Evolutionary conservation across 1,140 invertebrate species (phyloP).

Genomic region (Nylanderia fulva): DNA sequence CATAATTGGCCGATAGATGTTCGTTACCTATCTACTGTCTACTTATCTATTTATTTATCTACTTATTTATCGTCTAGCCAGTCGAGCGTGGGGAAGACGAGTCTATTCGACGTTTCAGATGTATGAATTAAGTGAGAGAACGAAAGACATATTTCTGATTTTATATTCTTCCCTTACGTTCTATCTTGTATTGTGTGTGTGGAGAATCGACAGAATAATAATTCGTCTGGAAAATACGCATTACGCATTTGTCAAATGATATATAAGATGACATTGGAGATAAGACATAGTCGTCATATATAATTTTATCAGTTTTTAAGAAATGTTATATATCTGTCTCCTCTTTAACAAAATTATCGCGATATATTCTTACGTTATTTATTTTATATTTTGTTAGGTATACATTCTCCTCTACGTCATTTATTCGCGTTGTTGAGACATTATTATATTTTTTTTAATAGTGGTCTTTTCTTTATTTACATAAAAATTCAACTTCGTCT

Average conservation of each 20-base stretch:
- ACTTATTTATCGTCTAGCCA: constrained; percentile 52
- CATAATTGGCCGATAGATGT: constrained; percentile 43
- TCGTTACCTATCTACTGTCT: constrained; percentile 59
- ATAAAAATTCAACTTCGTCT: constrained; percentile 9
- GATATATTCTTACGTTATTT: constrained; percentile 3
- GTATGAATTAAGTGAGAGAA: constrained; percentile 23
- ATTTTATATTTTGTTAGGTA: not conserved
- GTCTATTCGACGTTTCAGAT: constrained; percentile 16
- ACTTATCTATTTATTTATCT: constrained; percentile 33
- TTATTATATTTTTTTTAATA: not conserved
- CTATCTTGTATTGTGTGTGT: constrained; percentile 1
- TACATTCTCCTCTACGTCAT: constrained; percentile 13
- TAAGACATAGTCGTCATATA: not conserved
- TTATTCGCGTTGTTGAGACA: not conserved
- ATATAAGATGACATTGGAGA: constrained; percentile 15
- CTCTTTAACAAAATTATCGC: not conserved
- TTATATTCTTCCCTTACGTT: constrained; percentile 44
- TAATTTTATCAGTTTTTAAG: not conserved
- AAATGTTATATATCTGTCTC: not conserved
- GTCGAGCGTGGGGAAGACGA: constrained; percentile 46
- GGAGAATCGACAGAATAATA: constrained; percentile 40
- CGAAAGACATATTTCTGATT: constrained; percentile 28
- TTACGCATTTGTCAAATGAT: constrained; percentile 10
- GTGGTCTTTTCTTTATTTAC: constrained; percentile 32
- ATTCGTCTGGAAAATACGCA: constrained; percentile 22